Percentiles rank a stretch among this genome's conserved stretches.
Conservation (phyloP, 2,797 vertebrate species). For the Schizothorax lantsangensis region DNA sequence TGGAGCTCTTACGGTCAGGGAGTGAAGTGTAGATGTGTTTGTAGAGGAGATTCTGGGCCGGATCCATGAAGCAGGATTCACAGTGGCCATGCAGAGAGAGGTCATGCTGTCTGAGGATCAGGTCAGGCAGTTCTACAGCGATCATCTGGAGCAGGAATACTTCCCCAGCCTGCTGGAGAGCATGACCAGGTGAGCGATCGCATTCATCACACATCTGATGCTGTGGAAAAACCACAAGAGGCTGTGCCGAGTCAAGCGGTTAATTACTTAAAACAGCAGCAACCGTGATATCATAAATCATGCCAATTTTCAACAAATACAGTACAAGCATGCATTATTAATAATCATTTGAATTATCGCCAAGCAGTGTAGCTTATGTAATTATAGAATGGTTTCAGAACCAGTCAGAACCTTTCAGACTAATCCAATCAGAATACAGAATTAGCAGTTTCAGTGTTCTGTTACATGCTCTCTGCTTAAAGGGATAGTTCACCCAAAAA, state of each 20-base stretch:
- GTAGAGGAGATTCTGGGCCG: constrained; percentile 76
- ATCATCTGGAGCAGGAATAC: constrained; percentile 75
- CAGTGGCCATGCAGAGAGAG: constrained; percentile 78
- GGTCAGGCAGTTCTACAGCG: constrained; percentile 78
- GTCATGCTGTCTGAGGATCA: constrained; percentile 72
- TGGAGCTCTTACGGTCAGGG: neutral
- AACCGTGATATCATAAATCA: neutral
- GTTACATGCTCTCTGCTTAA: too few species aligned
- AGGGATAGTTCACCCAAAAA: too few species aligned
- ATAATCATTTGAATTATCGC: neutral
- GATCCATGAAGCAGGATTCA: constrained; percentile 77
- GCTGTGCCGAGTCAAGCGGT: neutral
- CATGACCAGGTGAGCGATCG: constrained; percentile 74
- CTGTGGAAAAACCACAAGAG: neutral
- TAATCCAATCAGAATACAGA: neutral
- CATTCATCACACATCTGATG: neutral
- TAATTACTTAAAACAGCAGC: neutral
- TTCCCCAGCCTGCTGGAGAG: constrained; percentile 73
- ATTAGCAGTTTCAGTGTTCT: neutral
- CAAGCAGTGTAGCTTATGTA: neutral
- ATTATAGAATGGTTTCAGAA: neutral
- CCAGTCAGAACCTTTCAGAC: neutral
- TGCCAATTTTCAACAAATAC: neutral
- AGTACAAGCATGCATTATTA: neutral
- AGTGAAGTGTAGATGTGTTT: constrained; percentile 19